These are phyloP conservation scores for Ochropleura plecta DNA, from an alignment of 2,888 invertebrate genomes.

Conservation along the genomic window DNA sequence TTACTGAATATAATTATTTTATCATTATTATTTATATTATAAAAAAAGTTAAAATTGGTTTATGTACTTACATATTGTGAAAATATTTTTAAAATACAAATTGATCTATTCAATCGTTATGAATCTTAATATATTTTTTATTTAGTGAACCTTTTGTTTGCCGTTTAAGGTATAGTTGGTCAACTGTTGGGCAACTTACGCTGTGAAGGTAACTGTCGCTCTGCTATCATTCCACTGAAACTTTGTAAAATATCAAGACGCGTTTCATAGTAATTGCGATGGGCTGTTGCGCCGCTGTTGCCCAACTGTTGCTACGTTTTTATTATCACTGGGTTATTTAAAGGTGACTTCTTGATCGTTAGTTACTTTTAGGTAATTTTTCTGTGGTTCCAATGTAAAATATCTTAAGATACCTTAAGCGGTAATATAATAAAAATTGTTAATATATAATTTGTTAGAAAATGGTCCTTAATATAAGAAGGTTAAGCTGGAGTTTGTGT, in stretches of 20 bases:
- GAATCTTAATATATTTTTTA: slow-evolving; percentile 75
- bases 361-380: slow-evolving; percentile 11
- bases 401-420: slow-evolving; percentile 44
- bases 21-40: slow-evolving; percentile 75
- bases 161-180: slow-evolving; percentile 56
- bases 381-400: slow-evolving; percentile 12
- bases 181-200: slow-evolving; percentile 43
- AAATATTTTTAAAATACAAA: slow-evolving; percentile 73
- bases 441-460: slow-evolving; percentile 69
- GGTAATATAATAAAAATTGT: slow-evolving; percentile 61
- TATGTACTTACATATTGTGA: slow-evolving; percentile 86
- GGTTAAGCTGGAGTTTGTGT: slow-evolving; percentile 81
- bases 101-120: slow-evolving; percentile 77
- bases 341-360: slow-evolving; percentile 2
- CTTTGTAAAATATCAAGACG: slow-evolving; percentile 63
- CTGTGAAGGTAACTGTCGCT: slow-evolving; percentile 37
- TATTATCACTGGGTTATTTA: slow-evolving; percentile 10
- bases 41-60: slow-evolving; percentile 81
- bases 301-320: slow-evolving; percentile 34
- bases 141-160: slow-evolving; percentile 62
- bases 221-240: slow-evolving; percentile 66
- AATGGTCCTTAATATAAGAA: slow-evolving; percentile 89
- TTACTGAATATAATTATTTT: slow-evolving; percentile 69
- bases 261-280: slow-evolving; percentile 60
- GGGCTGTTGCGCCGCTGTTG: slow-evolving; percentile 44